These are phyloP conservation scores for Planiliza haematocheilus DNA, from an alignment of 2,113 vertebrate species.

Conservation along the genomic window DNA sequence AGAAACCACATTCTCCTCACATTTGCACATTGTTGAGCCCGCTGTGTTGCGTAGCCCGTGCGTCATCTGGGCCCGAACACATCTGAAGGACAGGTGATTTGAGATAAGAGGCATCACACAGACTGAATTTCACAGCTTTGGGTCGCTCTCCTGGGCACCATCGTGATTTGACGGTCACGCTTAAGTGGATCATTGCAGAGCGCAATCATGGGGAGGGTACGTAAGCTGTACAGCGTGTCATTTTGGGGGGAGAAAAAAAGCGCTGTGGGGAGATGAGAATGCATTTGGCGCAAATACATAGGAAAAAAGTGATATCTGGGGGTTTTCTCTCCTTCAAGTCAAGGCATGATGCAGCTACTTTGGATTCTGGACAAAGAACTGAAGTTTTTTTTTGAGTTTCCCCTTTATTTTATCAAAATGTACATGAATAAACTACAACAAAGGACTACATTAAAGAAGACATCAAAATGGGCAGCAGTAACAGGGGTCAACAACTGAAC, in stretches of 20 bases:
- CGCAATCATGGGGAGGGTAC: slow-evolving; percentile 42
- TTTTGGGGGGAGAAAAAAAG: slow-evolving; percentile 19
- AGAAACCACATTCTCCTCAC: slow-evolving; percentile 51
- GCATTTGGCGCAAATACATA: slow-evolving; percentile 1
- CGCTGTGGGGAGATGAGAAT: background rate
- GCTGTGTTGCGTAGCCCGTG: slow-evolving; percentile 64
- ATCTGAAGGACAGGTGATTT: slow-evolving; percentile 78
- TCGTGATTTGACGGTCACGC: slow-evolving; percentile 57
- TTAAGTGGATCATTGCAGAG: slow-evolving; percentile 69
- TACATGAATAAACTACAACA: slow-evolving; percentile 80
- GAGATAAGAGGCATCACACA: slow-evolving; percentile 61
- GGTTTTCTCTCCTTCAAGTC: slow-evolving; percentile 2
- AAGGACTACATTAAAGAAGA: slow-evolving; percentile 81
- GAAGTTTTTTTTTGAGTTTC: slow-evolving; percentile 52
- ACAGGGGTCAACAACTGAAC: slow-evolving; percentile 76
- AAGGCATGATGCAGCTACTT: background rate
- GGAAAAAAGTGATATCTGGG: background rate
- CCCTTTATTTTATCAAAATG: slow-evolving; percentile 79
- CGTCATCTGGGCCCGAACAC: slow-evolving; percentile 68
- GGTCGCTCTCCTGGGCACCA: slow-evolving; percentile 46
- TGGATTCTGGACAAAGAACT: slow-evolving; percentile 2
- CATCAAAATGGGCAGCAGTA: slow-evolving; percentile 80
- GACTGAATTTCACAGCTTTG: slow-evolving; percentile 59
- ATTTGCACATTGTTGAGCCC: slow-evolving; percentile 66
- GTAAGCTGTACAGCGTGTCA: slow-evolving; percentile 24